A percentile compares a stretch with the other conserved stretches of the same genome.
These are phyloP conservation scores for Toxonevra muliebris DNA, from an alignment of 2,888 invertebrate genomes.

Conservation along the genomic window DNA sequence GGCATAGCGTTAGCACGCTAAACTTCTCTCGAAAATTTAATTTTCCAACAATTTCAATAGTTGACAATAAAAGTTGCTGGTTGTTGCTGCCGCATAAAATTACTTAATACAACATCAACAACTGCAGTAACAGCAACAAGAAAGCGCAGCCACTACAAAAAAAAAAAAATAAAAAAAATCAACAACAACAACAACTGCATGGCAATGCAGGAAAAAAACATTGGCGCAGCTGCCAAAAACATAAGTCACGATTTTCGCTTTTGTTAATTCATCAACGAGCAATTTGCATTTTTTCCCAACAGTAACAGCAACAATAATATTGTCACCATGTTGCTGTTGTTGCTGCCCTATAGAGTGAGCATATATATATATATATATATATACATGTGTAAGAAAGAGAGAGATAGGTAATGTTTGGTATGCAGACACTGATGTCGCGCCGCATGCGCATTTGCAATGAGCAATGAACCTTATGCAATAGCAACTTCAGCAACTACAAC, in stretches of 20 bases:
- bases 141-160: not conserved
- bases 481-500: no score
- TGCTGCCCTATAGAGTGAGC: not conserved
- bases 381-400: no score
- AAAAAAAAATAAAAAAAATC: not conserved
- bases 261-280: constrained; percentile 59
- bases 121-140: not conserved
- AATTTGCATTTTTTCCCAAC: constrained; percentile 51
- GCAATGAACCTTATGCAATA: no score
- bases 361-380: no score
- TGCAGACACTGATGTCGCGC: no score
- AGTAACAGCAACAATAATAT: constrained; percentile 3
- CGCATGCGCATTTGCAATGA: no score
- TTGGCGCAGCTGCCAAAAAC: constrained; percentile 35
- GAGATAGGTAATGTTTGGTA: no score
- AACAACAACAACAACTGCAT: constrained; percentile 28
- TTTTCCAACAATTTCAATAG: not conserved
- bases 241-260: constrained; percentile 59
- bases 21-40: not conserved
- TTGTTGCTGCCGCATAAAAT: not conserved
- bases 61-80: constrained; percentile 1
- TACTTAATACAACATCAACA: not conserved
- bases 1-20: not conserved
- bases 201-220: constrained; percentile 44
- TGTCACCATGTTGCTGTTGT: not conserved